A percentile compares a stretch with the other conserved stretches of the same genome.
Evolutionary conservation across 2,113 vertebrate species (phyloP).

Genomic region (Paramisgurnus dabryanus): DNA sequence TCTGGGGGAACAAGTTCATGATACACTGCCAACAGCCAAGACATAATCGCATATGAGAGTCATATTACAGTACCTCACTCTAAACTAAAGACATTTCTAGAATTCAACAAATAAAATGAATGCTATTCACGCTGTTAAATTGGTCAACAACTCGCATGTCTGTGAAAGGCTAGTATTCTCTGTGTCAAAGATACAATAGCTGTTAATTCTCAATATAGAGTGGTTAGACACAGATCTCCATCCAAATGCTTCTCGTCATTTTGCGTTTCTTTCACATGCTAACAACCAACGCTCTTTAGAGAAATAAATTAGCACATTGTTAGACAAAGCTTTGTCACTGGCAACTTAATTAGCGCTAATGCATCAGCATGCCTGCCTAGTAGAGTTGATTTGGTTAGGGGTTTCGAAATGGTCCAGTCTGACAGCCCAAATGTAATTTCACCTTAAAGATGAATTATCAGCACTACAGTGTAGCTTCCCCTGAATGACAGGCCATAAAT

Average conservation of each 20-base stretch:
- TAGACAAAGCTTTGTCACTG: conserved; percentile 54
- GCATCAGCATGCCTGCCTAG: conserved; percentile 42
- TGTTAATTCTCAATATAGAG: conserved; percentile 3
- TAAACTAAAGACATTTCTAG: neutral
- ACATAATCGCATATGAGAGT: conserved; percentile 18
- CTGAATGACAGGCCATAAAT: conserved; percentile 58
- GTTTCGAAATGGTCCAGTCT: conserved; percentile 44
- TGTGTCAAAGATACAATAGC: conserved; percentile 2
- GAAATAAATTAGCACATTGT: conserved; percentile 54
- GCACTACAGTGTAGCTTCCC: conserved; percentile 42
- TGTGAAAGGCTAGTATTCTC: neutral
- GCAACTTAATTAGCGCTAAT: conserved; percentile 57
- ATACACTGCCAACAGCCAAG: conserved; percentile 15
- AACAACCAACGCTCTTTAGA: conserved; percentile 50
- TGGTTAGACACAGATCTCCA: conserved; percentile 40
- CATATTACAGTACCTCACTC: neutral
- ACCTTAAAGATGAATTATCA: conserved; percentile 58
- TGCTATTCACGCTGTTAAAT: neutral
- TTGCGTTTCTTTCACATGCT: conserved; percentile 52
- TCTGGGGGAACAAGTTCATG: conserved; percentile 7
- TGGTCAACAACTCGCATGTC: neutral
- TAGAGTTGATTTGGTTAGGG: conserved; percentile 56
- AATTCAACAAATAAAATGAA: neutral
- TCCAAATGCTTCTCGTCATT: conserved; percentile 37
- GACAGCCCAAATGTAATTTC: conserved; percentile 52